Evolutionary conservation across 2,113 vertebrate species (phyloP).

Genomic region (Burhinus bistriatus): DNA sequence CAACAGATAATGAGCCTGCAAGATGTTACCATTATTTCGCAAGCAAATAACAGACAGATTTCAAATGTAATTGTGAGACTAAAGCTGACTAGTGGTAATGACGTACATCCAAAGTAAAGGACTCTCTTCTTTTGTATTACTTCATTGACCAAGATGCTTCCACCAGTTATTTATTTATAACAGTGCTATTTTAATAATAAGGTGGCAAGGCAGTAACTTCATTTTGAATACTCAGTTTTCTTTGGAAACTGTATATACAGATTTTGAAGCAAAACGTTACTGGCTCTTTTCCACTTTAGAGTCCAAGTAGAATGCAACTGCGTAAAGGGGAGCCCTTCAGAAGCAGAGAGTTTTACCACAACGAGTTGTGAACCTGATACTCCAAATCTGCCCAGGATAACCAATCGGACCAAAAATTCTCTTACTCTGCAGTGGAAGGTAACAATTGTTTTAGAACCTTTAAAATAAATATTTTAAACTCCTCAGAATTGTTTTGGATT

Average conservation of each 20-base stretch:
- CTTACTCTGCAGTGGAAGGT: conserved; percentile 95
- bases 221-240: background rate
- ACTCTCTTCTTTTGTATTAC: background rate
- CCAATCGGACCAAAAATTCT: conserved; percentile 91
- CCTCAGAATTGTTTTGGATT: background rate
- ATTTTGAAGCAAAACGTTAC: background rate
- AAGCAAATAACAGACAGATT: background rate
- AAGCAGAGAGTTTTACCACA: conserved; percentile 90
- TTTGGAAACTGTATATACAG: background rate
- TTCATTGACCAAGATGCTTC: background rate
- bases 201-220: background rate
- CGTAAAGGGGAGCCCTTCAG: conserved; percentile 87
- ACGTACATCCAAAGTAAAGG: background rate
- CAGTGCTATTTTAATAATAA: background rate
- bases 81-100: background rate
- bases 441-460: background rate
- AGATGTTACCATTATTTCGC: background rate
- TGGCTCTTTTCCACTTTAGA: conserved; percentile 68
- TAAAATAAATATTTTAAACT: background rate
- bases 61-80: background rate
- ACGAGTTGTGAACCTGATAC: conserved; percentile 89
- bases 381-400: conserved; percentile 88
- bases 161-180: background rate
- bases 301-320: conserved; percentile 85
- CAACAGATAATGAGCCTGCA: background rate